phyloP scores from a whole-genome alignment of 1,140 invertebrate genomes.

The Triops longicaudatus region DNA sequence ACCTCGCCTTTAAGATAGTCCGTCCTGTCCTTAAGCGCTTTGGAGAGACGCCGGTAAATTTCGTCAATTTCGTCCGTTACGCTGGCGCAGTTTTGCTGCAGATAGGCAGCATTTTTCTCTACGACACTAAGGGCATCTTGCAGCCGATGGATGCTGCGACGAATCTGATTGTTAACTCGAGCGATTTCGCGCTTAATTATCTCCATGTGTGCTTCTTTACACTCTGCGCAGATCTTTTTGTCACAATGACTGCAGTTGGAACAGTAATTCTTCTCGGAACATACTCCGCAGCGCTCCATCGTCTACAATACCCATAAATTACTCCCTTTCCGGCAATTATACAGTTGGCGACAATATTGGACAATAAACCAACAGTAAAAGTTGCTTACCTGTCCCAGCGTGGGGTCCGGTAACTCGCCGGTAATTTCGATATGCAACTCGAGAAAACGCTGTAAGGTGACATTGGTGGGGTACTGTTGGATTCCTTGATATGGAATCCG shows the following conservation, averaged over 20 bases:
- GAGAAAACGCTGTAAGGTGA: slow-evolving; percentile 87
- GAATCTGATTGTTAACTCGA: slow-evolving; percentile 77
- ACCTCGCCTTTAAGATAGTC: slow-evolving; percentile 76
- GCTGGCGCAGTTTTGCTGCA: slow-evolving; percentile 73
- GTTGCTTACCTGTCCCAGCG: slow-evolving; percentile 49
- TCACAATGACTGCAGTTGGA: slow-evolving; percentile 79
- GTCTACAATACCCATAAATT: slow-evolving; percentile 31
- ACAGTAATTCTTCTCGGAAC: slow-evolving; percentile 89
- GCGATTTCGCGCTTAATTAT: slow-evolving; percentile 86
- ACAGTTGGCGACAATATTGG: background rate
- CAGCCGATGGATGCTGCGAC: slow-evolving; percentile 71
- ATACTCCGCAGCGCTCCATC: slow-evolving; percentile 53
- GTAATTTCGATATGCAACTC: slow-evolving; percentile 91
- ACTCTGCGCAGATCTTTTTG: slow-evolving; percentile 84
- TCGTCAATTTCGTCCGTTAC: slow-evolving; percentile 88
- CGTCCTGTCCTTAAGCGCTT: slow-evolving; percentile 84
- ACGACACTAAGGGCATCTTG: slow-evolving; percentile 73
- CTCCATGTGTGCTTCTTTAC: slow-evolving; percentile 87
- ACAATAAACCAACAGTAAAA: slow-evolving; percentile 31
- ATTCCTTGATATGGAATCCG: slow-evolving; percentile 92
- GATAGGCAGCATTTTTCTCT: slow-evolving; percentile 71
- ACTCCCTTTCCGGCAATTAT: no score
- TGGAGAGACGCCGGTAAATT: slow-evolving; percentile 75
- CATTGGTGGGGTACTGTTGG: slow-evolving; percentile 90
- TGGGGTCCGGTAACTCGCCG: slow-evolving; percentile 79